phyloP scores from a whole-genome alignment of 2,113 vertebrate species.

The Percopsis transmontana region DNA sequence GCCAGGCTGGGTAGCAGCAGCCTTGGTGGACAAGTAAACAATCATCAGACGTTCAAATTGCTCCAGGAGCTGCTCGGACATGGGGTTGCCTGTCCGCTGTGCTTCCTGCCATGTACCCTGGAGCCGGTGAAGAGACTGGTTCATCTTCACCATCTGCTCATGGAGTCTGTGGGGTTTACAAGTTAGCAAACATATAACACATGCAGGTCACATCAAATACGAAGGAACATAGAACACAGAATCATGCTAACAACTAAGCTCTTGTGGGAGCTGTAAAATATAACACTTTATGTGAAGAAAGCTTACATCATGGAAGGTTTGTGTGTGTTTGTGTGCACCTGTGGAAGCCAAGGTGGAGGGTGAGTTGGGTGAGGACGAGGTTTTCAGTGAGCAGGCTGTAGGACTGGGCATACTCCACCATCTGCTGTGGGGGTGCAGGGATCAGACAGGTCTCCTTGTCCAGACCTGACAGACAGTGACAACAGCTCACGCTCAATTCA shows the following conservation, averaged over 20 bases:
- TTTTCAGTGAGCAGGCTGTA: constrained; percentile 98
- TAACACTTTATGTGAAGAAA: not conserved
- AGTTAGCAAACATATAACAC: constrained; percentile 9
- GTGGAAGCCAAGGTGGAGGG: constrained; percentile 93
- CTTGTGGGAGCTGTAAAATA: not conserved
- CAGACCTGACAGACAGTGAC: constrained; percentile 78
- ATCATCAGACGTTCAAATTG: constrained; percentile 98
- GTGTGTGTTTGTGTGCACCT: constrained; percentile 74
- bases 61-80: constrained; percentile 89
- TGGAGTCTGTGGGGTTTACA: constrained; percentile 82
- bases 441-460: constrained; percentile 97
- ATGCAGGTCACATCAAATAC: not conserved
- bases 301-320: not conserved
- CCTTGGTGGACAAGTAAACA: constrained; percentile 94
- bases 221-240: not conserved
- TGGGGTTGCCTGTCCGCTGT: constrained; percentile 86
- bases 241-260: constrained; percentile 8
- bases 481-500: not conserved
- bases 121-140: constrained; percentile 96
- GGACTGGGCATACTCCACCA: constrained; percentile 82
- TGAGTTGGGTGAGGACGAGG: constrained; percentile 91
- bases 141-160: constrained; percentile 98
- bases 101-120: constrained; percentile 95
- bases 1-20: constrained; percentile 88
- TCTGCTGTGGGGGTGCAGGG: constrained; percentile 83